phyloP scores from a whole-genome alignment of 1,140 invertebrate species.

The Leptinotarsa undecemlineata region DNA sequence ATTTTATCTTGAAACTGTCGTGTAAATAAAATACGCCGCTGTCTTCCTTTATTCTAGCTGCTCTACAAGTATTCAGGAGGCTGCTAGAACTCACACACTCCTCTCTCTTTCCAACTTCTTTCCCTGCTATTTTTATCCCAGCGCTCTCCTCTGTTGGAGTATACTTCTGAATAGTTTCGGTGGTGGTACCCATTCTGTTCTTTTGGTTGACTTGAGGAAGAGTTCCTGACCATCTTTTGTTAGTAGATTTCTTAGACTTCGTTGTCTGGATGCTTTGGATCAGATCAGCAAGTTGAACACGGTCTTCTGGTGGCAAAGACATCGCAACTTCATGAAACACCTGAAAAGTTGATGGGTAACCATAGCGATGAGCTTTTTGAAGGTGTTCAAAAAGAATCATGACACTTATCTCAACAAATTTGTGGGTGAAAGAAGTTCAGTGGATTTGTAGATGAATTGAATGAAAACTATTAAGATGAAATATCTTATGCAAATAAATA shows the following conservation, averaged over 20 bases:
- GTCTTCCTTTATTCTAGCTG: constrained; percentile 48
- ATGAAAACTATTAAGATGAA: too few species aligned
- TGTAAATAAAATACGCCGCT: constrained; percentile 44
- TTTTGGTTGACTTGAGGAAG: constrained; percentile 34
- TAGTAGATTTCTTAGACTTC: constrained; percentile 32
- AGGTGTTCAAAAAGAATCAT: too few species aligned
- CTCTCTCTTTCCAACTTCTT: constrained; percentile 12
- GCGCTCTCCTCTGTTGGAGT: constrained; percentile 51
- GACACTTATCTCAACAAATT: too few species aligned
- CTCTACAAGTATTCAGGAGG: constrained; percentile 47
- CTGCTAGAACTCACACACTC: constrained; percentile 28
- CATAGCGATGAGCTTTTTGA: background rate
- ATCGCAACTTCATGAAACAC: constrained; percentile 49
- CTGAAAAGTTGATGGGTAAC: constrained; percentile 33
- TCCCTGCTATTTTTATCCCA: constrained; percentile 34
- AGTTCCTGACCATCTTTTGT: constrained; percentile 47
- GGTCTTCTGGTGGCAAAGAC: constrained; percentile 46
- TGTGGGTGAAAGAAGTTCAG: too few species aligned
- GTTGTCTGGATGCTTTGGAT: constrained; percentile 45
- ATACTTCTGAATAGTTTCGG: constrained; percentile 42
- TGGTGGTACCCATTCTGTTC: constrained; percentile 27
- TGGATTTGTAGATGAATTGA: too few species aligned
- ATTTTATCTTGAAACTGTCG: constrained; percentile 48
- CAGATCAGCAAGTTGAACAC: constrained; percentile 44
- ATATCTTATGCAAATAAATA: too few species aligned